phyloP scores from a whole-genome alignment of 2,888 invertebrate genomes.

The Nemapogon koenigi region DNA sequence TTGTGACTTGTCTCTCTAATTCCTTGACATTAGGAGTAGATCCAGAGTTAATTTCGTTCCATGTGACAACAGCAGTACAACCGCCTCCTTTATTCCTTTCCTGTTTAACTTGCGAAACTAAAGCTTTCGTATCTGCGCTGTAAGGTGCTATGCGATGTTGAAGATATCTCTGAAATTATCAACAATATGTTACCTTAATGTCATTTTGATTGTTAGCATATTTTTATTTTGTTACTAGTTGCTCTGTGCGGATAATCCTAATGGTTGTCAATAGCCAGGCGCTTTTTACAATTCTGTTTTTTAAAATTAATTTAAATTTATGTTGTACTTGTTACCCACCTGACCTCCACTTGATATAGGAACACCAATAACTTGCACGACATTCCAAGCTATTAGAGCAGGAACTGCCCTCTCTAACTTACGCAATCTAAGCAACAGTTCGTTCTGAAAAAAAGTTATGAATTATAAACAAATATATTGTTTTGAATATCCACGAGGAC shows the following conservation, averaged over 20 bases:
- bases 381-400: constrained; percentile 68
- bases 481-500: no score
- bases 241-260: no score
- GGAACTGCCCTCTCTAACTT: constrained; percentile 69
- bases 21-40: constrained; percentile 17
- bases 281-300: no score
- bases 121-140: constrained; percentile 26
- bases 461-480: no score
- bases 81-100: constrained; percentile 15
- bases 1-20: constrained; percentile 30
- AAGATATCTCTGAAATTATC: constrained; percentile 31
- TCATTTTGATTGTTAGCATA: no score
- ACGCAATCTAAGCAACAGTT: constrained; percentile 59
- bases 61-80: constrained; percentile 25
- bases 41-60: constrained; percentile 19
- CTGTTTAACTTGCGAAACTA: constrained; percentile 26
- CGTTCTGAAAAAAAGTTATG: constrained; percentile 51
- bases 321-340: no score
- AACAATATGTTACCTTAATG: no score
- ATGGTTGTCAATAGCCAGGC: no score
- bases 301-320: no score
- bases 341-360: constrained; percentile 28
- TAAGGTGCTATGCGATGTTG: constrained; percentile 36
- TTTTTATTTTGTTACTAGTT: no score
- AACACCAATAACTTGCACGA: constrained; percentile 45